Base-by-base conservation (phyloP, 2,888 invertebrate species). In the Drosophila melanosoma region DNA sequence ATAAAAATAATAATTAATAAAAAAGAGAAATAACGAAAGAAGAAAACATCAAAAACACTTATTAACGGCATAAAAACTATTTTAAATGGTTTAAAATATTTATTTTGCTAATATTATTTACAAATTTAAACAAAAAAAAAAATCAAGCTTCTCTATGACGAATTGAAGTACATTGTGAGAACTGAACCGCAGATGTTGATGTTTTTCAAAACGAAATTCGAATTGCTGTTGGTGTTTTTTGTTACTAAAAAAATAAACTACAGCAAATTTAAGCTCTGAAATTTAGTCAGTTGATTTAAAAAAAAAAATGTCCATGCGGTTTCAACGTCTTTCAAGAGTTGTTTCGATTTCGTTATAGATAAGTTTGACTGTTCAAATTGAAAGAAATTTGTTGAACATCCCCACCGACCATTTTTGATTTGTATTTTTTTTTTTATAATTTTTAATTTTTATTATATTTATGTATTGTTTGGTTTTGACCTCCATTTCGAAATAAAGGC, bases 331-430 rank as follows among this genome's bases (percentile, higher is more conserved):
- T 53, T 33, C 23, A 0, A 17, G 17, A n/a, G n/a, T n/a, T 29
- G 29, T 57, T 42, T 35, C 15, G n/a, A 33, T 5, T 23, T 51
- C 26, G 42, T 48, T 45, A 23, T 54, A 26, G 68, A 67, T 33
- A 49, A 54, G 54, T 62, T 42, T 12, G 52, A 23, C 29, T 26
- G 35, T 33, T 12, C 12, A 12, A 26, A 48, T 38, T 49, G 12
- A 36, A 49, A 5, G 54, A 38, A 74, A 60, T 60, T 75, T 77
- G 73, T 89, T 82, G 79, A 83, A 87, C 85, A 85, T 82, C 90
- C 90, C 91, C 90, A 91, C 90, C 90, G 90, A 90, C 83, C 83
- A 82, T 26, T 58, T 29, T 20, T 36, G 12, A 48, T 64, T 45
- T n/a, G 53, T 45, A 38, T 66, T 12, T 45, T 58, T 23, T 69